Evolutionary conservation across 2,113 vertebrate species (phyloP).

Genomic region (Pteruthius melanotis): DNA sequence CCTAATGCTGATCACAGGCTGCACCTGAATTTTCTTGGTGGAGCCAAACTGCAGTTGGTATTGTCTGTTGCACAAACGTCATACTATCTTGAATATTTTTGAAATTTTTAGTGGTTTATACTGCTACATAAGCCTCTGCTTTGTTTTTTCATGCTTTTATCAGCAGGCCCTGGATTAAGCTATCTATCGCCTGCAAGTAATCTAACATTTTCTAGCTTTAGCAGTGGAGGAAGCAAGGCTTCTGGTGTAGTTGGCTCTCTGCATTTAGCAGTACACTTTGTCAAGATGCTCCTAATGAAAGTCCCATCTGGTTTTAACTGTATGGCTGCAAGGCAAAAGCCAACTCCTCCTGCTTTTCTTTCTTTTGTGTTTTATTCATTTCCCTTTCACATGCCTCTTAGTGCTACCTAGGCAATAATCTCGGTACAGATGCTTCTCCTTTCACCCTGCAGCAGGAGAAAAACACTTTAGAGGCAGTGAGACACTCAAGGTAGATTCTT

Average conservation of each 20-base stretch:
- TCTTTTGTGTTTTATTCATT: not conserved
- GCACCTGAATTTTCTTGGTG: fast-evolving
- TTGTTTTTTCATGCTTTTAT: not conserved
- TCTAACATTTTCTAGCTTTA: not conserved
- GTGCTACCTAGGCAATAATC: not conserved
- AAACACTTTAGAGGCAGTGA: not conserved
- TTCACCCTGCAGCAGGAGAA: not conserved
- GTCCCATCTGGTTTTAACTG: not conserved
- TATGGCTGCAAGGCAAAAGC: not conserved
- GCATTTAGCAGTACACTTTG: not conserved
- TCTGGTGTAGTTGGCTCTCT: not conserved
- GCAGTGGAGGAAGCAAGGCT: not conserved
- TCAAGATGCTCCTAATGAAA: not conserved
- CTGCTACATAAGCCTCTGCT: not conserved
- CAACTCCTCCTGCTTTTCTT: not conserved
- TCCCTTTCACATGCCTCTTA: not conserved
- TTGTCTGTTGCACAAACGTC: not conserved
- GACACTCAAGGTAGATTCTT: not conserved
- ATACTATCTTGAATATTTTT: not conserved
- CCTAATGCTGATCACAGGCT: not conserved
- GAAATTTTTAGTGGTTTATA: not conserved
- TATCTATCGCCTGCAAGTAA: not conserved
- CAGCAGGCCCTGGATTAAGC: not conserved
- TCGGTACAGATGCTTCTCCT: not conserved
- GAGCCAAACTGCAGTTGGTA: not conserved